These are phyloP conservation scores for Mallotus villosus DNA, from an alignment of 2,797 vertebrate genomes.

Conservation along the genomic window DNA sequence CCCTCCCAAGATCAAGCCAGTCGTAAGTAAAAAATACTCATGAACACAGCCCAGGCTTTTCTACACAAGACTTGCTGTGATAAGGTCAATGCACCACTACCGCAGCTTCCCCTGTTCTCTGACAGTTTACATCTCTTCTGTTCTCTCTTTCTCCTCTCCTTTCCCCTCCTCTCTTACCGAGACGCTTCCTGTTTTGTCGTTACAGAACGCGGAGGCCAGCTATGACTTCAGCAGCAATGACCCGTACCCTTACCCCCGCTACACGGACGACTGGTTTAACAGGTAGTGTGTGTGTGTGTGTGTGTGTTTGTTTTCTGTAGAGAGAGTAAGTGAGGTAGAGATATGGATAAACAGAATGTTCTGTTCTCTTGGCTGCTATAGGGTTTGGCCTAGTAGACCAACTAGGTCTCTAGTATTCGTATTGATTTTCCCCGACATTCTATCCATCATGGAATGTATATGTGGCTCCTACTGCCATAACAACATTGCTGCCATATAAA, in stretches of 20 bases:
- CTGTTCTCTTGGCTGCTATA: conserved; percentile 26
- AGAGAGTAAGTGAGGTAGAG: not conserved
- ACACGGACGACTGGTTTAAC: conserved; percentile 99
- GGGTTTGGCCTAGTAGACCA: conserved; percentile 16
- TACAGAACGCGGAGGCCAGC: conserved; percentile 97
- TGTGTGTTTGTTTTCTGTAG: conserved; percentile 4
- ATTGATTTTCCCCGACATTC: conserved; percentile 66
- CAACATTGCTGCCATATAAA: conserved; percentile 49
- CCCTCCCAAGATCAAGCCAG: not conserved
- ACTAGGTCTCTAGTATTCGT: conserved; percentile 35
- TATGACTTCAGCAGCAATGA: conserved; percentile 99
- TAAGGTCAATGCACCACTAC: conserved; percentile 34
- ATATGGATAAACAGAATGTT: not conserved
- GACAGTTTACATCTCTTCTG: conserved; percentile 11
- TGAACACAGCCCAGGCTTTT: not conserved
- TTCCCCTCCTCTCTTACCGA: conserved; percentile 4
- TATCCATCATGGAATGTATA: conserved; percentile 32
- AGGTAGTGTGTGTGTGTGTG: conserved; percentile 77
- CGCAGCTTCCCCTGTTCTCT: conserved; percentile 16
- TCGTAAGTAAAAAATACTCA: not conserved
- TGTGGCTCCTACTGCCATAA: conserved; percentile 40
- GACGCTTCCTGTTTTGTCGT: conserved; percentile 56
- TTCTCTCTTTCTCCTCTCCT: conserved; percentile 21
- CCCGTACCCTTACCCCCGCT: conserved; percentile 95
- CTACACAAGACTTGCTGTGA: conserved; percentile 26